Evolutionary conservation across 2,888 invertebrate genomes (phyloP).

Genomic region (Ferrisia virgata): DNA sequence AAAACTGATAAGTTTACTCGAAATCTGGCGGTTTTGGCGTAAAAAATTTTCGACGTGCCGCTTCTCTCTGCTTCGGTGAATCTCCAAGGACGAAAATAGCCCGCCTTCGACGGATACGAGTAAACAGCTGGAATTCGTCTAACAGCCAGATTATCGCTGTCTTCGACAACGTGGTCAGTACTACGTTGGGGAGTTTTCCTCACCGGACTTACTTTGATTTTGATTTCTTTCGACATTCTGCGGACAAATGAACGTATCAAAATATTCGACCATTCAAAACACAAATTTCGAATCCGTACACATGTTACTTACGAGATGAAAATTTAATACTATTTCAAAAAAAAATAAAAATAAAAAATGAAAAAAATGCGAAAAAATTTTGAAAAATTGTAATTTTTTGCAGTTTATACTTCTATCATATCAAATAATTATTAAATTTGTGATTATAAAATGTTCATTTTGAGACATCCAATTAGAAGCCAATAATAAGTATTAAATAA

Average conservation of each 20-base stretch:
- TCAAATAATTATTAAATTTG: background rate
- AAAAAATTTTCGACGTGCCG: constrained; percentile 29
- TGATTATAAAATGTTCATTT: background rate
- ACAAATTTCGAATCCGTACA: background rate
- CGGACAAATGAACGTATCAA: too few species aligned
- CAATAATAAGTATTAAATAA: background rate
- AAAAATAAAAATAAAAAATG: background rate
- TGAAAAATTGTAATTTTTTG: background rate
- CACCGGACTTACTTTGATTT: constrained; percentile 29
- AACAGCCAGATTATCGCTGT: constrained; percentile 2
- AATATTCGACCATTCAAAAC: background rate
- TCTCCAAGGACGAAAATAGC: constrained; percentile 28
- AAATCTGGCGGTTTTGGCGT: constrained; percentile 26
- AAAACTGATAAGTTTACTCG: background rate
- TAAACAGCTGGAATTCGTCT: constrained; percentile 18
- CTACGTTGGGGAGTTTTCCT: background rate
- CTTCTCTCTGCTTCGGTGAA: constrained; percentile 28
- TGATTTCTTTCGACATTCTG: constrained; percentile 17
- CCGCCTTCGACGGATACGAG: constrained; percentile 21
- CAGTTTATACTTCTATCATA: background rate
- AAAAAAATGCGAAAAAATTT: background rate
- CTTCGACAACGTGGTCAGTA: background rate
- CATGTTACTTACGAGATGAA: too few species aligned
- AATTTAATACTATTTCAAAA: background rate
- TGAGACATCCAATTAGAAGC: background rate